phyloP scores from a whole-genome alignment of 2,797 vertebrate species.

The Yasuhikotakia modesta region DNA sequence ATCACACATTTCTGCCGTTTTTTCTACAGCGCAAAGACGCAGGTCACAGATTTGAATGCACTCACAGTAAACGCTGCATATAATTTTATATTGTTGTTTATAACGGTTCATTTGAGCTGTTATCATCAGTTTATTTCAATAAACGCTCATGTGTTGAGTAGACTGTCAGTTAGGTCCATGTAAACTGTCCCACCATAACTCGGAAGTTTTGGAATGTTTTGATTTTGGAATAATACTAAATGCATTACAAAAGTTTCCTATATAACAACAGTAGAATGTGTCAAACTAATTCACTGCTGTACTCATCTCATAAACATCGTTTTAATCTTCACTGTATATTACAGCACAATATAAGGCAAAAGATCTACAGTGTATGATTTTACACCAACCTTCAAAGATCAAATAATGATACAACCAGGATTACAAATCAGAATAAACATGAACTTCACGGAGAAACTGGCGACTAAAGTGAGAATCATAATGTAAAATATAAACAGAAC shows the following conservation, averaged over 20 bases:
- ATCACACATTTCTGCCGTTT: background rate
- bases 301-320: constrained; percentile 1
- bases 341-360: constrained; percentile 9
- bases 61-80: background rate
- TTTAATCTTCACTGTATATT: constrained; percentile 22
- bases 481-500: background rate
- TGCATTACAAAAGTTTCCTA: background rate
- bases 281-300: background rate
- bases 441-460: background rate
- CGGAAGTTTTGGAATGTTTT: background rate
- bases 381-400: constrained; percentile 8
- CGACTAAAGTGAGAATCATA: background rate
- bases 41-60: background rate
- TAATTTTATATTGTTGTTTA: constrained; percentile 1
- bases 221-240: background rate
- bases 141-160: background rate
- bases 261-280: background rate
- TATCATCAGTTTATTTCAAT: constrained; percentile 12
- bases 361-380: constrained; percentile 20
- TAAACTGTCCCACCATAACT: background rate
- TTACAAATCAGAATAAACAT: constrained; percentile 17
- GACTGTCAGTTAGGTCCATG: background rate
- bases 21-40: background rate
- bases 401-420: constrained; percentile 12
- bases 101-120: background rate